Evolutionary conservation across 2,888 invertebrate genomes (phyloP), one percentile per base, ranked within the genome.

Genomic region (Pollenia angustigena): DNA sequence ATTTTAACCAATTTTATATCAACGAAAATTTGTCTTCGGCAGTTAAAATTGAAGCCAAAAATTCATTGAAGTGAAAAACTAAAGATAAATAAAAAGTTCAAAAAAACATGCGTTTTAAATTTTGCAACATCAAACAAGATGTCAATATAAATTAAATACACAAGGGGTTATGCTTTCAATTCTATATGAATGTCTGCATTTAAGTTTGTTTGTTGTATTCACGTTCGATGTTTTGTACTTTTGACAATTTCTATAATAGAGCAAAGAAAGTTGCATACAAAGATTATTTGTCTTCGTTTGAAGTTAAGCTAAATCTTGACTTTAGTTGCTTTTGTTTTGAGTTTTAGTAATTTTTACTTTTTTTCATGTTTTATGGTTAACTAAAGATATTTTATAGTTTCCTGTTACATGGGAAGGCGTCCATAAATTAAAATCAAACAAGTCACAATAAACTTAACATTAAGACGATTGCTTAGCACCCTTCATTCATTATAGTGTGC

Each of bases 311-410:
- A 50, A 46, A 48, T 60, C 10, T 56, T 68, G 46, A 23, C 16
- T 66, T 66, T 40, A 48, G 18, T 58, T 11, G 62, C 18, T 50
- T 68, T 66, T 76, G 9, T 60, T 68, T 42, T 32, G 32, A 6
- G 6, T 32, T 74, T 16, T 69, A 3, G 40, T n/a, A 18, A n/a
- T 46, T 50, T 16, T 44, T 68, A 11, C 62, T 40, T 82, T 75
- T 18, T 60, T 54, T 48, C 52, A 40, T 75, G 48, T 23, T 80
- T 80, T 64, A 64, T 75, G 64, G 69, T 71, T 75, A 80, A 82
- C 82, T 86, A 82, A 82, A 86, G 82, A 86, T 86, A 86, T 86
- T 86, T 86, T 86, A 86, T 86, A 75, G 85, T 86, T 86, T 86
- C 85, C 82, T 82, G 82, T 71, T 69, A 82, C 85, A 86, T 69